A percentile compares a stretch with the other conserved stretches of the same genome.
phyloP scores from a whole-genome alignment of 2,113 vertebrate genomes.

The Daphoenositta chrysoptera region DNA sequence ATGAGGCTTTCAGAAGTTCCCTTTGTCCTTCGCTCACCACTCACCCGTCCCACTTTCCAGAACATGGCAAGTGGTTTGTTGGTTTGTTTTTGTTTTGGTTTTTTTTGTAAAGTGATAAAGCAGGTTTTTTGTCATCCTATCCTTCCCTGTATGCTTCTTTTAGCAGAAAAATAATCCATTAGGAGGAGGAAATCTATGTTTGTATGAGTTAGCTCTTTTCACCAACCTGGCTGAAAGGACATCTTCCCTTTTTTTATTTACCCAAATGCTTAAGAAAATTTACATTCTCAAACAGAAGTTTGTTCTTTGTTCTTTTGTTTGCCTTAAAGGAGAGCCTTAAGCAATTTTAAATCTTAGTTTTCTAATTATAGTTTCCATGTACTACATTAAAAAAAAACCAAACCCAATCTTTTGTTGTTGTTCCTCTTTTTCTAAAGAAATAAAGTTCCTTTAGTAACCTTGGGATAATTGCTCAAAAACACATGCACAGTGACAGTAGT shows the following conservation, averaged over 20 bases:
- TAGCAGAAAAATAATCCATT: constrained; percentile 6
- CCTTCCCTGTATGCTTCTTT: neutral
- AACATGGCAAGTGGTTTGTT: neutral
- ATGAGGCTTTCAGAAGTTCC: constrained; percentile 11
- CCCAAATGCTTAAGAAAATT: neutral
- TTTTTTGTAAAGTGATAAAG: neutral
- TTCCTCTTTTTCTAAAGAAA: neutral
- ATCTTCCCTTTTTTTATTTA: neutral
- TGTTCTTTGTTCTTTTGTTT: neutral
- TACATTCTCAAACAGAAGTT: neutral
- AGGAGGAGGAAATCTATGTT: neutral
- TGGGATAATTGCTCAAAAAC: neutral
- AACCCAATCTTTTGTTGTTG: neutral
- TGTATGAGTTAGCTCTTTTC: neutral
- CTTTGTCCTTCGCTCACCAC: neutral
- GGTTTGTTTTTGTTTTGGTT: neutral
- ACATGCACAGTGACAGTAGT: neutral
- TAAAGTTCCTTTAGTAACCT: neutral
- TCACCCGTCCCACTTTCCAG: neutral
- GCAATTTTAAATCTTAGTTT: neutral
- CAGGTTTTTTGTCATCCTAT: neutral
- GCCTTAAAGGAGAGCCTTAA: neutral
- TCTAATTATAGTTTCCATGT: neutral
- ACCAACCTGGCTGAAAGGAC: neutral
- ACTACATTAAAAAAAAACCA: neutral